Base-by-base conservation (phyloP, 2,113 vertebrate genomes). In the Motacilla tschutschensis region DNA sequence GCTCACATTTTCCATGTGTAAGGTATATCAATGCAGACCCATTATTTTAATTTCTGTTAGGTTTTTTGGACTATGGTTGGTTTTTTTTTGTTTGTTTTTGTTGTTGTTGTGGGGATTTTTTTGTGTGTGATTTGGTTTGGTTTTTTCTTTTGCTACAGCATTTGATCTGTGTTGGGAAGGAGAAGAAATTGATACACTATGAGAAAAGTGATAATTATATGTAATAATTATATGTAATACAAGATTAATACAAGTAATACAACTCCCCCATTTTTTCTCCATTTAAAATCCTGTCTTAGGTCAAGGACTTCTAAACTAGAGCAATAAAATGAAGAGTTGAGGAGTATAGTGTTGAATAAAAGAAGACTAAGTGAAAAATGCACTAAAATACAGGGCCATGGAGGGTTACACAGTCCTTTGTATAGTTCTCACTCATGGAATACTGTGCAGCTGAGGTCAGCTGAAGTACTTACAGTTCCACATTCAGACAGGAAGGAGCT, bases 201-300 rank as follows among this genome's bases (percentile, higher is more conserved):
- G 12, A 73, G 38, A 90, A 64, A 87, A 82, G 14, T 43, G 7
- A 9, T 46, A 72, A 46, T 59, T 38, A 26, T 8, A 33, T 28
- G 33, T 4, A 9, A 9, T 46, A 72, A 46, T 59, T 38, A 26
- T 8, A 33, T 28, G 33, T 4, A 9, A 20, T 26, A 43, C 13
- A 26, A 73, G 8, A n/a, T n/a, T n/a, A n/a, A 33, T 33, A 33
- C 33, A 33, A 33, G 33, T n/a, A n/a, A 58, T 14, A 70, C 2
- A 14, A 35, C 8, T 29, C 12, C 6, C 15, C 26, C 1, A 4
- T 10, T 55, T 57, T 38, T 1, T 0, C 6, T 3, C 2, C 3
- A 6, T 80, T 79, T 86, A 75, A 33, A 75, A 86, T 17, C 31
- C 28, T 71, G 25, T 14, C 14, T 46, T 69, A 35, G 2, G 5